Conservation (phyloP, 2,797 vertebrate species). For the Ispidina lecontei region DNA sequence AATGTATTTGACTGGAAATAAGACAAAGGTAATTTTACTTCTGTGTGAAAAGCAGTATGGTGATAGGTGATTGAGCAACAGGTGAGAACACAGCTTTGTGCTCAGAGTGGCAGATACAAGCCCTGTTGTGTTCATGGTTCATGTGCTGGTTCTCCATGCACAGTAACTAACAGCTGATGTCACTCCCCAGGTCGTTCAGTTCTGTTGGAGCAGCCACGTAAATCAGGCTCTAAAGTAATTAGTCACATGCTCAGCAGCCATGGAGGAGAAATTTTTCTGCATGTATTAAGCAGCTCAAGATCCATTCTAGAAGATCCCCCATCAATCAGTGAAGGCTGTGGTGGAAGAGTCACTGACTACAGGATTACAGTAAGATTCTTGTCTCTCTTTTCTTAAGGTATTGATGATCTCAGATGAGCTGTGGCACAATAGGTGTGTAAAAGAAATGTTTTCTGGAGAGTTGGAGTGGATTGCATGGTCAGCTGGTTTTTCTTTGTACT, state of each 20-base stretch:
- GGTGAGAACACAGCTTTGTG: background rate
- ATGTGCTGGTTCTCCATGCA: too few relatives aligned
- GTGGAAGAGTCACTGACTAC: slow-evolving; percentile 97
- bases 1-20: background rate
- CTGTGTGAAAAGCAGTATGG: background rate
- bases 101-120: background rate
- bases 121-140: background rate
- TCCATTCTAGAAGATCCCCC: slow-evolving; percentile 97
- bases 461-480: background rate
- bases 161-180: background rate
- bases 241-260: slow-evolving; percentile 99
- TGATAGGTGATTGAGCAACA: too few relatives aligned
- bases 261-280: slow-evolving; percentile 96
- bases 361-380: slow-evolving; percentile 90
- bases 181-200: slow-evolving; percentile 89
- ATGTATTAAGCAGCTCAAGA: slow-evolving; percentile 95
- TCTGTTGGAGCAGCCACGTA: slow-evolving; percentile 94
- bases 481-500: background rate
- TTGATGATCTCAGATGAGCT: background rate
- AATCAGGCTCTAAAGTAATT: slow-evolving; percentile 97
- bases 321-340: slow-evolving; percentile 97
- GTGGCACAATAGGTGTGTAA: background rate
- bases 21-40: background rate
- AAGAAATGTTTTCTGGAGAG: background rate
- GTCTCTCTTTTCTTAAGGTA: background rate